Evolutionary conservation across 2,888 invertebrate species (phyloP), one percentile per base, ranked within the genome.

Genomic region (Lepidonotus clava): DNA sequence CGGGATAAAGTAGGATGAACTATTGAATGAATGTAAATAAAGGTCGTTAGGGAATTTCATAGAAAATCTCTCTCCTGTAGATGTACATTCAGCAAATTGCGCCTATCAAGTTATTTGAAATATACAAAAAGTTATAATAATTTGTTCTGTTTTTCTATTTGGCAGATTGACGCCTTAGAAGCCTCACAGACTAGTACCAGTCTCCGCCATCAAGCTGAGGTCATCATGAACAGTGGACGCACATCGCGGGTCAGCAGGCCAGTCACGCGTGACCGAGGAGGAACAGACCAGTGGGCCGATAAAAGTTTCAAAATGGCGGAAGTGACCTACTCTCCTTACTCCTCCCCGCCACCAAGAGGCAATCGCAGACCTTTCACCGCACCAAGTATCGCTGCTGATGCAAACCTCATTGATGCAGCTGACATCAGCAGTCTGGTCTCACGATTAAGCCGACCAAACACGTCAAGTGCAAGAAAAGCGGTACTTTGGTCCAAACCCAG

Each of bases 391-490:
- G n/a, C n/a, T n/a, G n/a, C n/a, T n/a, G n/a, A n/a, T n/a, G n/a
- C n/a, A n/a, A 21, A 21, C 21, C 11, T 6, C 1, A n/a, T 76
- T 21, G 76, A 76, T 38, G 76, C 24, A 6, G 76, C 38, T 18
- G 84, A 84, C 53, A 32, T 84, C 32, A 34, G 38, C 18, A 84
- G 36, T 84, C 41, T 84, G 34, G 61, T 84, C 5, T 84, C 84
- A 21, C 53, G 84, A 14, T 61, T 84, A 24, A 61, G 11, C 4
- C 8, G 38, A 18, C 46, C 84, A 1, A 84, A 84, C 61, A 84
- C 84, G 2, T 53, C 84, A 18, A 84, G 51, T 61, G 84, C 84
- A 18, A 36, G 53, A 8, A 84, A 84, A 36, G 56, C 84, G 24
- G 61, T 61, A 18, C 84, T 84, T 1, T 56, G 61, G 53, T 84